Conservation (phyloP, 2,113 vertebrate genomes). For the Cromileptes altivelis region DNA sequence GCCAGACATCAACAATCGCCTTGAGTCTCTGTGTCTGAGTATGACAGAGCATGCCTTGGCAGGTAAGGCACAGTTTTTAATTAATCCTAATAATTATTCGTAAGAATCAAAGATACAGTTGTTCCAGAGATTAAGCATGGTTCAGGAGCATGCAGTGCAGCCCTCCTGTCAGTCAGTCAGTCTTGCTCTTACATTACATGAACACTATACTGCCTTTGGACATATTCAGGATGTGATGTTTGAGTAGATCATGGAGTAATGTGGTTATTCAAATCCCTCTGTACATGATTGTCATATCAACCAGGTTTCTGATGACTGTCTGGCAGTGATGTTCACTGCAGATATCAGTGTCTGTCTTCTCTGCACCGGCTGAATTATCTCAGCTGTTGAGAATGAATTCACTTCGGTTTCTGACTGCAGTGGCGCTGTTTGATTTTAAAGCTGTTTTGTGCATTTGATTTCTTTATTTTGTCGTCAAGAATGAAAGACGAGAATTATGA, state of each 20-base stretch:
- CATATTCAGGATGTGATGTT: background rate
- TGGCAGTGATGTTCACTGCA: background rate
- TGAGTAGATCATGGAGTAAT: background rate
- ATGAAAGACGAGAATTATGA: background rate
- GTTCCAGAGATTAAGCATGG: background rate
- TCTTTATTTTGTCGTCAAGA: background rate
- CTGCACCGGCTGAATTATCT: background rate
- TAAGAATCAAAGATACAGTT: background rate
- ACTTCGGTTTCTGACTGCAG: background rate
- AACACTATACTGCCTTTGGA: background rate
- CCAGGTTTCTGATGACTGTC: background rate
- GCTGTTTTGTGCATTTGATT: background rate
- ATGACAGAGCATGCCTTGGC: conserved; percentile 99
- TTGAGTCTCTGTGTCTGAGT: conserved; percentile 98
- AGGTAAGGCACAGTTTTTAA: conserved; percentile 82
- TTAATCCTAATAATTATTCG: background rate
- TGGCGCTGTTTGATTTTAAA: background rate
- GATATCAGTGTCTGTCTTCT: background rate
- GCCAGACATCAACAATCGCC: conserved; percentile 99
- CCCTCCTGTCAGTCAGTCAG: background rate
- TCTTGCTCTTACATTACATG: background rate
- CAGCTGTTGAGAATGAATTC: background rate
- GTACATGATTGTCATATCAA: background rate
- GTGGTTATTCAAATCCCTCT: background rate
- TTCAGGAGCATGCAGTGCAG: background rate